Percentiles rank a stretch among this genome's conserved stretches.
Conservation (phyloP, 2,113 vertebrate genomes). For the Corythaixoides concolor region DNA sequence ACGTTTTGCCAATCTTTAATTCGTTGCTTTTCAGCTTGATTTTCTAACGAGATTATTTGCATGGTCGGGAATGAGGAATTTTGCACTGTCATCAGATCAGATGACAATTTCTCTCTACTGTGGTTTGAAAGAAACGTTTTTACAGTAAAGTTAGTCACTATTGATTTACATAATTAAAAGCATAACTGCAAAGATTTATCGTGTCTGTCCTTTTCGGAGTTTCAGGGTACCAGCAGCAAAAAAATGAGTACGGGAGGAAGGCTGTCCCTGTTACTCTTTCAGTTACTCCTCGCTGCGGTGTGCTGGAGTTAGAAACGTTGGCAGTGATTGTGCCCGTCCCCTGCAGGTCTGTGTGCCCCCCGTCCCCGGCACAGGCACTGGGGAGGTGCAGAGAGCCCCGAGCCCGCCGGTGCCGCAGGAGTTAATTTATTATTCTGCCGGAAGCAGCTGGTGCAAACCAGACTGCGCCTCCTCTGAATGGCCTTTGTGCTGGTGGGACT, state of each 20-base stretch:
- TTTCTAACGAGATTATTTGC: background rate
- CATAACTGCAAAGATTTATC: background rate
- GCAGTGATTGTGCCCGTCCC: accelerated
- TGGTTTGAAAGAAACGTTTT: background rate
- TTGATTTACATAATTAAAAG: background rate
- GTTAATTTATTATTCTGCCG: background rate
- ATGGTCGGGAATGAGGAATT: background rate
- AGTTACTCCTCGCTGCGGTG: accelerated
- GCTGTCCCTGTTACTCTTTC: no score
- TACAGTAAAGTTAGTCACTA: background rate
- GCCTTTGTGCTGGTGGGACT: background rate
- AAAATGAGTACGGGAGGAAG: background rate
- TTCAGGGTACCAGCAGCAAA: background rate
- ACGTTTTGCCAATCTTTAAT: background rate
- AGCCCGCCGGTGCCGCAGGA: background rate
- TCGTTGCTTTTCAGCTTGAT: background rate
- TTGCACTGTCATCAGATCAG: background rate
- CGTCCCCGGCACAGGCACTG: accelerated
- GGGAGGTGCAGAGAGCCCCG: background rate
- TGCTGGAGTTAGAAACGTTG: background rate
- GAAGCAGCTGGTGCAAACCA: background rate
- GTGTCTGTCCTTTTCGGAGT: background rate
- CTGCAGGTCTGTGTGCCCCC: accelerated
- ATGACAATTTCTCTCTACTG: background rate
- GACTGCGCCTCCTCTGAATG: accelerated